These are phyloP conservation scores for Melanerpes aurifrons DNA, from an alignment of 2,113 vertebrate genomes.

Conservation along the genomic window DNA sequence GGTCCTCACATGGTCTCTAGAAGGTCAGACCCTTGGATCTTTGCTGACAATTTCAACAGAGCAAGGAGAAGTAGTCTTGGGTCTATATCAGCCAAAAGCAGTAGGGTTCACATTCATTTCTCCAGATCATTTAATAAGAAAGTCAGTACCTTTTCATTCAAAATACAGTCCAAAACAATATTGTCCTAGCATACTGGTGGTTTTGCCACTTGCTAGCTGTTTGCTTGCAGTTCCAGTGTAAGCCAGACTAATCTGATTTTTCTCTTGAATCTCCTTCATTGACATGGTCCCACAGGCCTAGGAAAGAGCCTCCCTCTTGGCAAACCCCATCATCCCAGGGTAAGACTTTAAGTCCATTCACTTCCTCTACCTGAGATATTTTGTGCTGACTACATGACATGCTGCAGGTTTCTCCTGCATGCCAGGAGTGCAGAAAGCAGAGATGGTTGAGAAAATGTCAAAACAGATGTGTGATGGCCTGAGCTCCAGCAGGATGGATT, in stretches of 20 bases:
- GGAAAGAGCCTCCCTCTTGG: neutral
- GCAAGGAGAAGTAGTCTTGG: fast-evolving
- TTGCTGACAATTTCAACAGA: neutral
- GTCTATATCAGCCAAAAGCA: neutral
- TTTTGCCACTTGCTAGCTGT: neutral
- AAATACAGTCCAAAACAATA: neutral
- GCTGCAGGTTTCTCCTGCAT: neutral
- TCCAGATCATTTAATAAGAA: neutral
- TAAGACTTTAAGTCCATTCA: neutral
- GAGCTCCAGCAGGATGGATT: neutral
- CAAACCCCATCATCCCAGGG: neutral
- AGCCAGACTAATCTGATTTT: neutral
- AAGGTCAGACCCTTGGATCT: neutral
- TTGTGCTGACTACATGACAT: fast-evolving
- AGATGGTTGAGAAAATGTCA: neutral
- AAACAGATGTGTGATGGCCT: neutral
- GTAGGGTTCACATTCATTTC: fast-evolving
- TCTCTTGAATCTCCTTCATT: fast-evolving
- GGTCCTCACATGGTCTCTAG: fast-evolving
- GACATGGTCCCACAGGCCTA: fast-evolving
- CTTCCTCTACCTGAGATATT: neutral
- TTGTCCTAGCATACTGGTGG: neutral
- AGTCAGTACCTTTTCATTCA: neutral
- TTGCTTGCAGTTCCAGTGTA: fast-evolving
- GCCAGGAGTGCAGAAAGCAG: neutral